phyloP scores from a whole-genome alignment of 2,888 invertebrate species.

The Drosophila dives region DNA sequence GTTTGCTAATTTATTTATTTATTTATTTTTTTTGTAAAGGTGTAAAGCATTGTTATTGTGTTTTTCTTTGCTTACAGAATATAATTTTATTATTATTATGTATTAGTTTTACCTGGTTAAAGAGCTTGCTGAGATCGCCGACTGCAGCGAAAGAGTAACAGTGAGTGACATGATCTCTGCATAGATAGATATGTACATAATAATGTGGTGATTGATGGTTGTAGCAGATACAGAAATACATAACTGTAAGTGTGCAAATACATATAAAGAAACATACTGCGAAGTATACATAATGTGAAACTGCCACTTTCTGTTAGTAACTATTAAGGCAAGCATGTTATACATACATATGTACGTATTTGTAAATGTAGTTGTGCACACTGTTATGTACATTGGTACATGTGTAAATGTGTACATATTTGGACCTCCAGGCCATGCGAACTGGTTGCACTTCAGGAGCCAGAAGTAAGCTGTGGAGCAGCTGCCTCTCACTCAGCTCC shows the following conservation, averaged over 20 bases:
- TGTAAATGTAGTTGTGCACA: slow-evolving; percentile 16
- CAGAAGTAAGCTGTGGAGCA: slow-evolving; percentile 6
- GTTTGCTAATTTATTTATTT: slow-evolving; percentile 6
- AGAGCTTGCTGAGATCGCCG: slow-evolving; percentile 20
- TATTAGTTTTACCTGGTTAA: not conserved
- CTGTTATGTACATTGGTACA: not conserved
- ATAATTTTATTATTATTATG: not conserved
- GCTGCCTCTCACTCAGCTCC: not conserved
- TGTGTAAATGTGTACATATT: slow-evolving; percentile 8
- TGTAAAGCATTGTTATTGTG: not conserved
- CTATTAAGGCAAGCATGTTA: slow-evolving; percentile 20
- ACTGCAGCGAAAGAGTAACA: not conserved
- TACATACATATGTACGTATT: slow-evolving; percentile 5
- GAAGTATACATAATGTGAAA: slow-evolving; percentile 35
- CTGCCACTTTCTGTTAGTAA: slow-evolving; percentile 53
- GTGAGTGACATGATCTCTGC: not conserved
- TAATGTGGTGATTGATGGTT: not conserved
- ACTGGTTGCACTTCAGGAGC: slow-evolving; percentile 3
- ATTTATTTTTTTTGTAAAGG: not conserved
- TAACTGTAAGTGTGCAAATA: not conserved
- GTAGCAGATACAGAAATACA: not conserved
- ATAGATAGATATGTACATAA: not conserved
- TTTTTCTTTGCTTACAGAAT: not conserved
- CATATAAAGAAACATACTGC: not conserved
- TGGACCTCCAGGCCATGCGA: not conserved